These are phyloP conservation scores for Agelastica alni DNA, from an alignment of 2,888 invertebrate genomes.

Conservation along the genomic window DNA sequence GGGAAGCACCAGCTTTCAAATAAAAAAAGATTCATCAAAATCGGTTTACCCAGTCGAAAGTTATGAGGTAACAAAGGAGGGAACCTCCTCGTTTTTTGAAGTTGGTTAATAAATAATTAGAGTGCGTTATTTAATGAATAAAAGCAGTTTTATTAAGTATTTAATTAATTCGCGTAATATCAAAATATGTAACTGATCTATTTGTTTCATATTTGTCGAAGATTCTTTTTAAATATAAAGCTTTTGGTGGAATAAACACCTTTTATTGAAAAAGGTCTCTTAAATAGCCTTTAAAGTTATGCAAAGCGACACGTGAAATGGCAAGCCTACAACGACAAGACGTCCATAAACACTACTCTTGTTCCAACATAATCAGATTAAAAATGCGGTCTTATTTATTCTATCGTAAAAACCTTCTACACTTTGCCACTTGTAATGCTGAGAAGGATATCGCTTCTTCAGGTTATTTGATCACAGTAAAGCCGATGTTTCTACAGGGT, in stretches of 20 bases:
- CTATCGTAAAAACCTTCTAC: slow-evolving; percentile 32
- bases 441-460: slow-evolving; percentile 17
- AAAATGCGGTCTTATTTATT: slow-evolving; percentile 36
- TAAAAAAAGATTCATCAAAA: no score
- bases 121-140: no score
- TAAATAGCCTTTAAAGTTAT: slow-evolving; percentile 36
- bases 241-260: slow-evolving; percentile 10
- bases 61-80: no score
- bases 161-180: no score
- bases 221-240: no score
- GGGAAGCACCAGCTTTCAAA: no score
- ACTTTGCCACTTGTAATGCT: slow-evolving; percentile 30
- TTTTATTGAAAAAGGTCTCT: slow-evolving; percentile 1
- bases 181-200: no score
- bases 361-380: slow-evolving; percentile 38
- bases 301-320: slow-evolving; percentile 40
- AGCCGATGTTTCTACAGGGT: slow-evolving; percentile 10
- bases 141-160: no score
- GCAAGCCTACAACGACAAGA: slow-evolving; percentile 39
- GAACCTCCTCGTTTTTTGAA: no score
- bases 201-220: no score
- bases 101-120: no score
- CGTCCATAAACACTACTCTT: slow-evolving; percentile 39
- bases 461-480: slow-evolving; percentile 3
- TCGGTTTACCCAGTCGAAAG: no score